phyloP scores from a whole-genome alignment of 2,797 vertebrate species.

The Artibeus jamaicensis region DNA sequence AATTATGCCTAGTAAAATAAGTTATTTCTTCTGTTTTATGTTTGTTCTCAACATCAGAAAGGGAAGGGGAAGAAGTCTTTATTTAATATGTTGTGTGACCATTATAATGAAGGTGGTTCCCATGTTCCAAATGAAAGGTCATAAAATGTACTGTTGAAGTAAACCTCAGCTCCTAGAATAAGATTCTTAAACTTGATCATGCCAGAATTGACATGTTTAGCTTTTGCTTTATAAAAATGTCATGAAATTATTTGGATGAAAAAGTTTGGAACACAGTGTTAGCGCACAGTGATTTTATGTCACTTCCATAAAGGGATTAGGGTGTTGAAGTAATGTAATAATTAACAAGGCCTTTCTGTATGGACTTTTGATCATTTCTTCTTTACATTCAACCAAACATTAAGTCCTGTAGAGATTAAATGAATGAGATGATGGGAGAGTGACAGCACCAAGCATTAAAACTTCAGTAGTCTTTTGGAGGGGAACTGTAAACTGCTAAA shows the following conservation, averaged over 20 bases:
- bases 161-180: too few relatives aligned
- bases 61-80: not conserved
- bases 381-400: not conserved
- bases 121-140: not conserved
- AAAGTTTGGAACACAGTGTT: not conserved
- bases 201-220: not conserved
- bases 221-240: slow-evolving; percentile 19
- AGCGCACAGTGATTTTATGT: not conserved
- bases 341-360: not conserved
- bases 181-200: not conserved
- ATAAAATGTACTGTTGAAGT: not conserved
- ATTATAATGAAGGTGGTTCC: not conserved
- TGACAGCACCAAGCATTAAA: not conserved
- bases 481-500: too few relatives aligned
- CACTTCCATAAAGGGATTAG: not conserved
- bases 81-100: not conserved
- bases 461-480: too few relatives aligned
- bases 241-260: not conserved
- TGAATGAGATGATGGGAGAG: not conserved
- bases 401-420: not conserved
- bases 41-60: not conserved
- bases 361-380: not conserved
- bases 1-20: not conserved
- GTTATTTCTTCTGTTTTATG: not conserved
- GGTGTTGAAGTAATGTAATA: not conserved